Conservation (phyloP, 1,140 invertebrate genomes). For the Odontomachus brunneus region DNA sequence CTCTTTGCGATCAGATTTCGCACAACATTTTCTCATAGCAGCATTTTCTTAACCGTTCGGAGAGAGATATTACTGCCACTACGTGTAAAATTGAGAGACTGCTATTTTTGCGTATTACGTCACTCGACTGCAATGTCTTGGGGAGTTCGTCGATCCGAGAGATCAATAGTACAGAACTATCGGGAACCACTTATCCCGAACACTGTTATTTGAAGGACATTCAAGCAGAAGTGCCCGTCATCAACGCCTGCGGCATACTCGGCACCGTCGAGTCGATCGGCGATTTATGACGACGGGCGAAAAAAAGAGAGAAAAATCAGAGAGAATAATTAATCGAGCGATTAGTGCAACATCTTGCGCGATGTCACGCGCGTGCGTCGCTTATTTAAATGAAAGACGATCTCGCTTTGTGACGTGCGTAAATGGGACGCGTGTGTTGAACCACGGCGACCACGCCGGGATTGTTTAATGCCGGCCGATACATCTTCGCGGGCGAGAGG, state of each 20-base stretch:
- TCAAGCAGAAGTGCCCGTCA: neutral
- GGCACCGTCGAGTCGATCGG: neutral
- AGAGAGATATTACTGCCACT: too few species aligned
- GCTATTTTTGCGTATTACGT: neutral
- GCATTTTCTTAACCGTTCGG: too few species aligned
- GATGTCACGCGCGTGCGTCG: neutral
- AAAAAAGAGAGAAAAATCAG: slow-evolving; percentile 15
- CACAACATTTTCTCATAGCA: too few species aligned
- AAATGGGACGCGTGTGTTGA: slow-evolving; percentile 47
- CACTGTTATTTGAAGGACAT: neutral
- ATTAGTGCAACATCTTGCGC: slow-evolving; percentile 18
- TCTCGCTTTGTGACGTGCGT: slow-evolving; percentile 2
- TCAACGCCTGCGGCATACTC: neutral
- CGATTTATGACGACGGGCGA: neutral
- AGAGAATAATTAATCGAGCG: neutral
- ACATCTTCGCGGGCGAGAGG: slow-evolving; percentile 4
- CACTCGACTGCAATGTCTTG: too few species aligned
- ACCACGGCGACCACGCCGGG: slow-evolving; percentile 22
- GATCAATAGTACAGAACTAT: neutral
- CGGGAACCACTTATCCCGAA: neutral
- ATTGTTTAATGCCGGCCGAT: neutral
- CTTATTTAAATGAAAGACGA: slow-evolving; percentile 61
- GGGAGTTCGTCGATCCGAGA: neutral
- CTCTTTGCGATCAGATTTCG: too few species aligned
- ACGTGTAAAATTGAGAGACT: too few species aligned